Evolutionary conservation across 2,797 vertebrate species (phyloP).

Genomic region (Ptychadena robeensis): DNA sequence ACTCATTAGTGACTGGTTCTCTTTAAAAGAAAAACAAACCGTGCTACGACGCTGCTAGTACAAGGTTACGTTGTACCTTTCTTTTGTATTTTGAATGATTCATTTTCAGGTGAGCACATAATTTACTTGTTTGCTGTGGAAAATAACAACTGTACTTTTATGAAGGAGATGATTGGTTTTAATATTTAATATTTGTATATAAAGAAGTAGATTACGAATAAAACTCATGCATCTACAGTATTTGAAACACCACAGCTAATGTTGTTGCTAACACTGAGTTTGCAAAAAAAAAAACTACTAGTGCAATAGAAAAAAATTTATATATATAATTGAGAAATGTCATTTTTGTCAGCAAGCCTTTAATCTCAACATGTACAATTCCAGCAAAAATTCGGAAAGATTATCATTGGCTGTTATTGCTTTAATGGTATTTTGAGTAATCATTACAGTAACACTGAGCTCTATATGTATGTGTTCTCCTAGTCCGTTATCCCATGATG

Average conservation of each 20-base stretch:
- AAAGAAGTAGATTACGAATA: slow-evolving; percentile 1
- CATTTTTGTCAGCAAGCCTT: background rate
- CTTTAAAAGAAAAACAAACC: background rate
- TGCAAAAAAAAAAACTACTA: background rate
- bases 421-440: background rate
- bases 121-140: background rate
- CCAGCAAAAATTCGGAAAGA: slow-evolving; percentile 3
- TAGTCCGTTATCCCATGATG: background rate
- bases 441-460: background rate
- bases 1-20: background rate
- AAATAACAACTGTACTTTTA: slow-evolving; percentile 3
- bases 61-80: slow-evolving; percentile 89
- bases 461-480: background rate
- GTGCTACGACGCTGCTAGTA: slow-evolving; percentile 87
- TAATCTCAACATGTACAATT: background rate
- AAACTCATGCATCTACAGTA: background rate
- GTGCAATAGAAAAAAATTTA: background rate
- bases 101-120: slow-evolving; percentile 77
- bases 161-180: background rate
- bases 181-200: slow-evolving; percentile 18
- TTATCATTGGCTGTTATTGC: background rate
- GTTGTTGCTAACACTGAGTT: background rate
- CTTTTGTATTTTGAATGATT: slow-evolving; percentile 85
- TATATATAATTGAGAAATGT: background rate
- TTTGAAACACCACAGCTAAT: background rate